A percentile compares a stretch with the other conserved stretches of the same genome.
Conservation (phyloP, 2,888 invertebrate species). For the Synergus umbraculus region DNA sequence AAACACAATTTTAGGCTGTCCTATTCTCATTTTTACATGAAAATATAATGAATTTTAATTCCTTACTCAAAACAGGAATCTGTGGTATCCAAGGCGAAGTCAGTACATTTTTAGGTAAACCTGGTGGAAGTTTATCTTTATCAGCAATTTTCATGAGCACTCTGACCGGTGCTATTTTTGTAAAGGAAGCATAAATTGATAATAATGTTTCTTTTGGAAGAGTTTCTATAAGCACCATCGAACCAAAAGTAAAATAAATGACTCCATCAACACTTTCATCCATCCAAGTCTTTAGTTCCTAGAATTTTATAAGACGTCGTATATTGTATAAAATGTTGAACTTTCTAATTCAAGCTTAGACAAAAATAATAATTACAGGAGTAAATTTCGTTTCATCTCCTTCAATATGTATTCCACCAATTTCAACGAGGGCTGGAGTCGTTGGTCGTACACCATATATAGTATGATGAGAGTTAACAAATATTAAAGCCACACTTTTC, state of each 20-base stretch:
- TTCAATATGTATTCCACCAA: slow-evolving; percentile 79
- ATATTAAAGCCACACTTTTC: slow-evolving; percentile 76
- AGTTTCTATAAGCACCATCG: slow-evolving; percentile 63
- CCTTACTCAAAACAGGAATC: slow-evolving; percentile 59
- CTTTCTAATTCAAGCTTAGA: neutral
- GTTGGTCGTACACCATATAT: slow-evolving; percentile 77
- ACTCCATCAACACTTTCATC: slow-evolving; percentile 64
- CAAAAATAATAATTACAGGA: slow-evolving; percentile 46
- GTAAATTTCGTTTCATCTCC: slow-evolving; percentile 55
- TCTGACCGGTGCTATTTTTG: slow-evolving; percentile 59
- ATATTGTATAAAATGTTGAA: neutral
- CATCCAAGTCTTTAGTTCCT: slow-evolving; percentile 65
- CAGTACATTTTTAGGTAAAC: slow-evolving; percentile 66
- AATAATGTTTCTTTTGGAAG: slow-evolving; percentile 57
- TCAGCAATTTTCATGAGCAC: slow-evolving; percentile 60
- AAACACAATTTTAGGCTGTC: too few relatives aligned
- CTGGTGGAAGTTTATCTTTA: slow-evolving; percentile 52
- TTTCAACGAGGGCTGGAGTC: slow-evolving; percentile 77
- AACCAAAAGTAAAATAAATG: slow-evolving; percentile 67
- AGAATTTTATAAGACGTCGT: neutral
- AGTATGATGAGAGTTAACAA: slow-evolving; percentile 79
- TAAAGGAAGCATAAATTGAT: slow-evolving; percentile 61
- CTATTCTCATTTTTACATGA: too few relatives aligned
- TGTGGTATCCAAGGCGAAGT: slow-evolving; percentile 64
- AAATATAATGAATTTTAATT: neutral